Evolutionary conservation across 2,888 invertebrate species (phyloP).

Genomic region (Apamea monoglypha): DNA sequence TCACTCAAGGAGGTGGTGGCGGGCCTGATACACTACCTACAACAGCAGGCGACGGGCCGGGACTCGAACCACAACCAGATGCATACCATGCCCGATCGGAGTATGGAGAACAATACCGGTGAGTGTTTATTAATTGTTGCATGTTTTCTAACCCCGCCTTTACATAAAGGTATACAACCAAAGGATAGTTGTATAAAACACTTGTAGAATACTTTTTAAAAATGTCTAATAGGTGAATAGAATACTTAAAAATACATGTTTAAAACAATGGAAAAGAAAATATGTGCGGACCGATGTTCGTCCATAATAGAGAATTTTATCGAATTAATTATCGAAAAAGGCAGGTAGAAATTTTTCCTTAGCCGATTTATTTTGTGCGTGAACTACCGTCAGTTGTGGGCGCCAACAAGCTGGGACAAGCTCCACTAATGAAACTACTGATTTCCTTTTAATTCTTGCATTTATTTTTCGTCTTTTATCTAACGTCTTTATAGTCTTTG

Average conservation of each 20-base stretch:
- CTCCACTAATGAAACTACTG: no score
- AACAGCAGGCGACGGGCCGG: constrained; percentile 77
- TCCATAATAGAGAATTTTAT: no score
- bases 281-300: background rate
- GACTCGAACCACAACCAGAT: constrained; percentile 84
- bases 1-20: constrained; percentile 85
- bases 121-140: constrained; percentile 55
- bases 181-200: background rate
- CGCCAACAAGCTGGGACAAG: no score
- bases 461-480: no score
- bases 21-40: constrained; percentile 81
- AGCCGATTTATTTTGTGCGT: background rate
- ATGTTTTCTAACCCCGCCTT: background rate
- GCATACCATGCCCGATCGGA: constrained; percentile 90
- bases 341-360: background rate
- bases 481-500: no score
- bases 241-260: background rate
- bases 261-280: background rate
- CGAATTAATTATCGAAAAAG: background rate
- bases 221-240: background rate
- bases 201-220: background rate
- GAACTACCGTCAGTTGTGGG: background rate
- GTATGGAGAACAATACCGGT: constrained; percentile 86
- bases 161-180: background rate
- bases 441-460: no score